Percentiles rank a stretch among this genome's conserved stretches.
Conservation (phyloP, 2,888 invertebrate species). For the Leptinotarsa juncta region DNA sequence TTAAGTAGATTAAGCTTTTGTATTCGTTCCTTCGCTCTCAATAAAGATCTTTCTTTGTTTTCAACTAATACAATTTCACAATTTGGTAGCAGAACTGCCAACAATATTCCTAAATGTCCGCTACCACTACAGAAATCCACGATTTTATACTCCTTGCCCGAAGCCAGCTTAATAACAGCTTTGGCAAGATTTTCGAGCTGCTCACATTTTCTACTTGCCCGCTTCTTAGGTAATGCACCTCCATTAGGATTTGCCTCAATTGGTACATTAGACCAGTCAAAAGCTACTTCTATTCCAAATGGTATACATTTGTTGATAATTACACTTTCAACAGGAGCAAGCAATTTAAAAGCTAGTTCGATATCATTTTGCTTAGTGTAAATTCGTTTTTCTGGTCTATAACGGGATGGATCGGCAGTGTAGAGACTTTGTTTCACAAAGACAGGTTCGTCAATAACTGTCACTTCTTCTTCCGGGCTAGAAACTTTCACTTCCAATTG, state of each 20-base stretch:
- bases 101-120: slow-evolving; percentile 89
- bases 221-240: slow-evolving; percentile 80
- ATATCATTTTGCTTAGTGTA: slow-evolving; percentile 84
- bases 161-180: slow-evolving; percentile 78
- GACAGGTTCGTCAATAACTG: slow-evolving; percentile 53
- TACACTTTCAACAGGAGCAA: slow-evolving; percentile 66
- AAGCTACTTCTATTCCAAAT: slow-evolving; percentile 64
- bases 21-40: slow-evolving; percentile 79
- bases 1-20: slow-evolving; percentile 76
- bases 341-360: slow-evolving; percentile 70
- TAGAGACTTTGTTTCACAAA: slow-evolving; percentile 75
- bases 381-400: slow-evolving; percentile 78
- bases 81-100: slow-evolving; percentile 83
- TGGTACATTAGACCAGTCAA: slow-evolving; percentile 81
- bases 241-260: slow-evolving; percentile 80
- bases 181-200: slow-evolving; percentile 88
- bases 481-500: slow-evolving; percentile 40
- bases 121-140: slow-evolving; percentile 96
- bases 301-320: slow-evolving; percentile 60
- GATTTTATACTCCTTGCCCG: slow-evolving; percentile 70
- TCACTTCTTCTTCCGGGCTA: slow-evolving; percentile 1
- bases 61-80: slow-evolving; percentile 87
- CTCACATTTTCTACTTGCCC: slow-evolving; percentile 83
- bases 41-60: slow-evolving; percentile 89
- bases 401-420: slow-evolving; percentile 81